These are phyloP conservation scores for Peromyscus aztecus DNA, from an alignment of 2,797 vertebrate genomes.

Conservation along the genomic window DNA sequence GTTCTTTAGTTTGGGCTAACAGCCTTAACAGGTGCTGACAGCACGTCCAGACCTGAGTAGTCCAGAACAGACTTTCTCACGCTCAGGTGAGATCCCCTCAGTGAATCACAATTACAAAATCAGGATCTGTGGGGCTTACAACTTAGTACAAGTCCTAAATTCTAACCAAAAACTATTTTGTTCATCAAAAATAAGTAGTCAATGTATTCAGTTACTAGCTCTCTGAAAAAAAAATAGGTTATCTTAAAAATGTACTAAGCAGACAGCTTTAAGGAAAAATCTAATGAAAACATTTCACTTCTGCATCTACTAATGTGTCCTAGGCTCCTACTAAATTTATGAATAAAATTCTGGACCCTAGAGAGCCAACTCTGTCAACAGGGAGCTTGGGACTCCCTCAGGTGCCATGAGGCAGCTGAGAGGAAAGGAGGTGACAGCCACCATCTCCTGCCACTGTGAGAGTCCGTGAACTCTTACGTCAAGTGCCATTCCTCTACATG, in stretches of 20 bases:
- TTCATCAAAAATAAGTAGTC: background rate
- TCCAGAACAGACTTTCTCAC: conserved; percentile 20
- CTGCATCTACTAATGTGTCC: background rate
- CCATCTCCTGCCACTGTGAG: background rate
- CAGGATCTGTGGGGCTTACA: background rate
- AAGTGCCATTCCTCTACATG: background rate
- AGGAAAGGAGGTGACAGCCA: background rate
- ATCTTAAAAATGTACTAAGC: conserved; percentile 37
- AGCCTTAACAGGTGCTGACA: conserved; percentile 10
- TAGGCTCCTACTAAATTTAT: background rate
- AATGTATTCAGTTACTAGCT: background rate
- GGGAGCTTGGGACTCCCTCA: conserved; percentile 25
- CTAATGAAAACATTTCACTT: conserved; percentile 36
- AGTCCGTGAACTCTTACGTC: background rate
- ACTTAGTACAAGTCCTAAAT: conserved; percentile 23
- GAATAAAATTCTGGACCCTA: background rate
- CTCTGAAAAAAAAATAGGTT: conserved; percentile 41
- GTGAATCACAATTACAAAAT: background rate
- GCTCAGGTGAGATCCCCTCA: background rate
- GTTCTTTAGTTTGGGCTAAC: background rate
- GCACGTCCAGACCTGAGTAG: background rate
- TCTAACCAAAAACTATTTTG: conserved; percentile 34
- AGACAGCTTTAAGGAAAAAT: conserved; percentile 51
- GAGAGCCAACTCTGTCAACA: background rate
- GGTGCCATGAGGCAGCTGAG: background rate